phyloP scores from a whole-genome alignment of 1,140 invertebrate genomes.

The Drosophila melanica region DNA sequence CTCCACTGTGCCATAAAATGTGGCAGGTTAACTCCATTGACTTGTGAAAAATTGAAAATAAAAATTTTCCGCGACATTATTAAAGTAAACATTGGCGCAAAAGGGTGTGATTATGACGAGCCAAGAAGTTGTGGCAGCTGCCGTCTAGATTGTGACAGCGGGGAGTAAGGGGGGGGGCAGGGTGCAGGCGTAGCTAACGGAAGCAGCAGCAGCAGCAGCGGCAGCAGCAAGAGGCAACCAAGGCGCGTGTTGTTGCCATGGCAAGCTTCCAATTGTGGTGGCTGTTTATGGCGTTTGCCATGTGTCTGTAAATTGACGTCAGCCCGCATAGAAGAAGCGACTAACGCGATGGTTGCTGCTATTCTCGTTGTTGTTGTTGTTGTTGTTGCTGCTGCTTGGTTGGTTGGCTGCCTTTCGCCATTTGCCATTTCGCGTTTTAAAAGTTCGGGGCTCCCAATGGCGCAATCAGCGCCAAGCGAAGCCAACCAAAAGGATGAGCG shows the following conservation, averaged over 20 bases:
- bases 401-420: conserved; percentile 24
- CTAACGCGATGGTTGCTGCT: not conserved
- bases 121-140: conserved; percentile 53
- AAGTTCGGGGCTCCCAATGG: conserved; percentile 69
- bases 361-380: not conserved
- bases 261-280: conserved; percentile 80
- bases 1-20: conserved; percentile 43
- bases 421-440: conserved; percentile 72
- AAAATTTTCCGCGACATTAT: conserved; percentile 81
- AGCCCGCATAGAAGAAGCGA: conserved; percentile 21
- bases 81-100: conserved; percentile 80
- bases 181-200: too few relatives aligned
- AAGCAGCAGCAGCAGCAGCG: conserved; percentile 7
- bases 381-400: conserved; percentile 15
- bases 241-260: conserved; percentile 53
- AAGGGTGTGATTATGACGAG: conserved; percentile 81
- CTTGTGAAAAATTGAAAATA: conserved; percentile 81
- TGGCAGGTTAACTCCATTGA: conserved; percentile 78
- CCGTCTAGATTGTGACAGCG: conserved; percentile 3
- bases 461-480: conserved; percentile 74
- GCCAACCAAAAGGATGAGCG: conserved; percentile 47
- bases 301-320: conserved; percentile 78
- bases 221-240: conserved; percentile 2
- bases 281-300: conserved; percentile 78
- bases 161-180: not conserved